Evolutionary conservation across 2,888 invertebrate genomes (phyloP), one percentile per base, ranked within the genome.

Genomic region (Eledona agricola): DNA sequence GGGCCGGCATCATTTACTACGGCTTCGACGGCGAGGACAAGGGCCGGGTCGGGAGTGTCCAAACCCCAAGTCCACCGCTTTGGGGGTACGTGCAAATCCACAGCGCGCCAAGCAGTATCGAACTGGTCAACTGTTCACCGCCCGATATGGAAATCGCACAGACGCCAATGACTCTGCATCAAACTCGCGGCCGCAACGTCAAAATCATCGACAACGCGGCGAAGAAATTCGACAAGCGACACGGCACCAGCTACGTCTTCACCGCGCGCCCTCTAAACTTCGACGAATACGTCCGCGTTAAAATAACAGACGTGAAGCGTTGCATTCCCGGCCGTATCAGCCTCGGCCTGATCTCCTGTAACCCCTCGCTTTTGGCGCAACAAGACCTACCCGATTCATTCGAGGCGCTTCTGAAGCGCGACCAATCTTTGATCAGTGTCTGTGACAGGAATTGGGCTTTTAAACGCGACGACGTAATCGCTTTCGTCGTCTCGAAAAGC

Each of bases 161-260:
- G 10, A 7, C 11, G 10, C 34, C 34, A 20, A 19, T 34, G 19
- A 7, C 10, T 10, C 7, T 34, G 20, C 34, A 34, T 1, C 20
- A n/a, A 34, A 19, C 17, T n/a, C 4, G 10, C 5, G 34, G 34
- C 34, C 6, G 34, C 4, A 34, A 34, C 20, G 34, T 34, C 4
- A 34, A 34, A 13, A 17, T 34, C 2, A 7, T 19, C 4, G 9
- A 13, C 3, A 34, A 34, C 7, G 2, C 2, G 3, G 11, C 9
- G 2, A 6, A 17, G 5, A 34, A 34, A 13, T 7, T 7, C 9
- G 34, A 34, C 34, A 19, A 9, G 4, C 7, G 34, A 10, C 6
- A 19, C 3, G 4, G 2, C 11, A 11, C 11, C 1, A 19, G 34
- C 2, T 34, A 34, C 9, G 15, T 11, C 20, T 34, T 34, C 34